Conservation (phyloP, 2,888 invertebrate species). For the Allophyes oxyacanthae region DNA sequence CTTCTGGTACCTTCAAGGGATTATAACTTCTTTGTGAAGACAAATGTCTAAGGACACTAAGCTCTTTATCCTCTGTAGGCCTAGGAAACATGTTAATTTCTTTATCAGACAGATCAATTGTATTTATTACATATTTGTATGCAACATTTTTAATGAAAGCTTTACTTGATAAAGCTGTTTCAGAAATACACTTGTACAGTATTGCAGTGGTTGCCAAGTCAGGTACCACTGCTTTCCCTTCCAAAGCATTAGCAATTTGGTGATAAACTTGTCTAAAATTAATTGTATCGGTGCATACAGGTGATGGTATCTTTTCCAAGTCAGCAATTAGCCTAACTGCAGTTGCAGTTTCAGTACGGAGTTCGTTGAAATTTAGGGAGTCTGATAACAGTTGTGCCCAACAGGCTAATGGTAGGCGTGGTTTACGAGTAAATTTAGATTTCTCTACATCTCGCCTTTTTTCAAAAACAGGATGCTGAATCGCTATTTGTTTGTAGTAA, state of each 20-base stretch:
- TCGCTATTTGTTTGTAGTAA: conserved; percentile 65
- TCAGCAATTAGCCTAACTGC: conserved; percentile 80
- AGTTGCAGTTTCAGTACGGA: conserved; percentile 72
- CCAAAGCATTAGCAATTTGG: conserved; percentile 78
- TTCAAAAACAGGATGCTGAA: conserved; percentile 39
- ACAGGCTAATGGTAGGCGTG: conserved; percentile 66
- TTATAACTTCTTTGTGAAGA: conserved; percentile 71
- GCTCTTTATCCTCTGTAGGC: conserved; percentile 64
- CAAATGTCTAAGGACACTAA: conserved; percentile 66
- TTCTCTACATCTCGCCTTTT: conserved; percentile 7
- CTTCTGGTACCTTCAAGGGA: conserved; percentile 73
- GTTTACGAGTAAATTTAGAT: conserved; percentile 12
- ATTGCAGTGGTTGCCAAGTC: conserved; percentile 61
- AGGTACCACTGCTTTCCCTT: conserved; percentile 72
- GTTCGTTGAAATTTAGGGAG: conserved; percentile 63
- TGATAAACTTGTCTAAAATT: conserved; percentile 77
- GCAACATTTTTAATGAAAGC: conserved; percentile 65
- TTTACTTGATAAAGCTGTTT: conserved; percentile 75
- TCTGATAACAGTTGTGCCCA: conserved; percentile 78
- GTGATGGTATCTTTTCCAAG: conserved; percentile 71
- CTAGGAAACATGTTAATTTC: conserved; percentile 60
- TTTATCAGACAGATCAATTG: conserved; percentile 64
- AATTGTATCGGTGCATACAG: conserved; percentile 63
- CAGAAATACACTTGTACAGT: conserved; percentile 65
- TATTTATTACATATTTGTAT: conserved; percentile 61